A percentile compares a stretch with the other conserved stretches of the same genome.
Conservation (phyloP, 2,113 vertebrate genomes). For the Gyps fulvus region DNA sequence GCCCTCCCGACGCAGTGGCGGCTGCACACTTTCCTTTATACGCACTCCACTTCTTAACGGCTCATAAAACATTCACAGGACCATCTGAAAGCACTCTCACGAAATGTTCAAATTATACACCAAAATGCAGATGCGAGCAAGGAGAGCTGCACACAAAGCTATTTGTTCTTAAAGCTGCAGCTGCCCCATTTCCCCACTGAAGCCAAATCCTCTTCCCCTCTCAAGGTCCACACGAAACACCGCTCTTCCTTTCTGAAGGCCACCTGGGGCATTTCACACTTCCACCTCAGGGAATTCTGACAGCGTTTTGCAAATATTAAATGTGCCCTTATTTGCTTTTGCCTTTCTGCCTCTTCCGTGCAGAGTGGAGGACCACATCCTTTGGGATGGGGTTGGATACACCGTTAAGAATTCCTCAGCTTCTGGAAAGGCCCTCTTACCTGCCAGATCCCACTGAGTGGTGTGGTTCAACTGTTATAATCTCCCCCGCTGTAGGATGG, state of each 20-base stretch:
- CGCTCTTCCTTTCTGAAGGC: neutral
- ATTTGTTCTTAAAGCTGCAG: neutral
- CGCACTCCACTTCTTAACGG: neutral
- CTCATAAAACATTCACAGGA: conserved; percentile 27
- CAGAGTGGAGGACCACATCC: neutral
- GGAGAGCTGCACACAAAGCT: neutral
- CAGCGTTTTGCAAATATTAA: neutral
- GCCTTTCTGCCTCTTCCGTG: neutral
- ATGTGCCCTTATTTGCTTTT: fast-evolving
- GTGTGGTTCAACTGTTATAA: neutral
- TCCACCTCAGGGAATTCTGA: neutral
- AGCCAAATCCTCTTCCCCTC: neutral
- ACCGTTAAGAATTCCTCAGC: neutral
- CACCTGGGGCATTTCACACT: neutral
- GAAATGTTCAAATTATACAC: neutral
- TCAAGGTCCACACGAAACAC: neutral
- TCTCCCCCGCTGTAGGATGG: neutral
- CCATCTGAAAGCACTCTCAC: conserved; percentile 31
- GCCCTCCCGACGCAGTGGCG: neutral
- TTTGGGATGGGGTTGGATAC: neutral
- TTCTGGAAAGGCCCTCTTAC: neutral
- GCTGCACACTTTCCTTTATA: neutral
- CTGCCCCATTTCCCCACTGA: neutral
- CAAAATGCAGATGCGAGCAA: neutral
- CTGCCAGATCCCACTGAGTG: neutral